Evolutionary conservation across 2,113 vertebrate genomes (phyloP).

Genomic region (Syngnathus floridae): DNA sequence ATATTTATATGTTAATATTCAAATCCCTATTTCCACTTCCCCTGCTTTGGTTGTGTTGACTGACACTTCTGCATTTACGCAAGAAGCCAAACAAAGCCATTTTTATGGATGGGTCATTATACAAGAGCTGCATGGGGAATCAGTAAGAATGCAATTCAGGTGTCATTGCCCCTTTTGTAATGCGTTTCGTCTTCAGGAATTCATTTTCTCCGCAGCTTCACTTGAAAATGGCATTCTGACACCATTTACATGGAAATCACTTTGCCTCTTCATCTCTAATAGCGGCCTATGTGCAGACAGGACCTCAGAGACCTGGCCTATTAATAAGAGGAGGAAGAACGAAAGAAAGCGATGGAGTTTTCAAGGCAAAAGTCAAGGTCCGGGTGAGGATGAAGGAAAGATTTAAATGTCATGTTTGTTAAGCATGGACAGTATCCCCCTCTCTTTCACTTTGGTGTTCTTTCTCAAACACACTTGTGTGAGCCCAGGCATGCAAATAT

Average conservation of each 20-base stretch:
- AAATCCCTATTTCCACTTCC: constrained; percentile 26
- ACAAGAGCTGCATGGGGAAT: constrained; percentile 59
- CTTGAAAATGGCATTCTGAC: constrained; percentile 66
- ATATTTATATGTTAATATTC: constrained; percentile 68
- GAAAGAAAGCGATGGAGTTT: constrained; percentile 3
- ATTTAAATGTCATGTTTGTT: constrained; percentile 41
- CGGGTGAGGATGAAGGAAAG: constrained; percentile 36
- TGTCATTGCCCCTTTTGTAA: constrained; percentile 60
- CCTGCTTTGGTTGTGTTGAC: constrained; percentile 38
- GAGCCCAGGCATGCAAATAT: background rate
- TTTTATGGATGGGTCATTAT: constrained; percentile 67
- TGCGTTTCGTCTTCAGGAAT: constrained; percentile 64
- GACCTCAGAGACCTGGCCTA: constrained; percentile 52
- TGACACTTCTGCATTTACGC: constrained; percentile 48
- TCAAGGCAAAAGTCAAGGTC: constrained; percentile 42
- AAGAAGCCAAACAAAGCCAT: constrained; percentile 60
- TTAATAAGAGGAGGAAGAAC: constrained; percentile 35
- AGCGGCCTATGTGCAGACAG: constrained; percentile 48
- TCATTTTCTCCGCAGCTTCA: constrained; percentile 66
- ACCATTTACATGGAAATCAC: constrained; percentile 76
- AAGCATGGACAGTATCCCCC: constrained; percentile 3
- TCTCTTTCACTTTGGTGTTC: background rate
- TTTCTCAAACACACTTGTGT: background rate
- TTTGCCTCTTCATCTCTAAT: constrained; percentile 59
- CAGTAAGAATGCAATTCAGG: constrained; percentile 63